Evolutionary conservation across 2,888 invertebrate genomes (phyloP), one percentile per base, ranked within the genome.

Genomic region (Pherbina coryleti): DNA sequence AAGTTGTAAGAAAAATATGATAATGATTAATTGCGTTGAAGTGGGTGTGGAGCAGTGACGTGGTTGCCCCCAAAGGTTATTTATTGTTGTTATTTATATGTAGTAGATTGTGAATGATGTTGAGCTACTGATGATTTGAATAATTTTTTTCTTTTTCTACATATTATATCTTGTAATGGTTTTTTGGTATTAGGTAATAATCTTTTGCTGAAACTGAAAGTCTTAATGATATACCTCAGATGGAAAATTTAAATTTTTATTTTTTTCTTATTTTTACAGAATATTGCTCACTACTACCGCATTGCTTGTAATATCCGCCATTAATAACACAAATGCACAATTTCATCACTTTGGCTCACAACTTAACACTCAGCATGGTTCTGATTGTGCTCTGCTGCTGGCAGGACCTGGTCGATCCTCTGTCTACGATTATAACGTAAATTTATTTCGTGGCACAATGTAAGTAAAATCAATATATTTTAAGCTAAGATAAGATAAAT

Each of bases 341-440:
- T 89, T 86, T 81, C 86, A 87, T 82, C 85, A 86, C 49, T 88
- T 87, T 79, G 86, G 86, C 53, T 84, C 86, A 64, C 86, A 85
- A 17, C 80, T 88, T 57, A 87, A 89, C 72, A 85, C 89, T 67
- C 83, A 86, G 51, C 83, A 86, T 79, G 91, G 91, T 79, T 90
- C 91, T 37, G 95, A 96, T 85, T 96, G 96, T 89, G 96, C 96
- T 8, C 91, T 96, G 64, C 91, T 95, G 84, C 91, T 97, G 81
- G 92, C 93, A 81, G 95, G 95, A 14, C 94, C 94, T 0, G 95
- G 95, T 77, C 92, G 95, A 84, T 94, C 95, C 82, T 95, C 94
- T 78, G 93, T 94, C 19, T 96, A 94, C 85, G 96, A 97, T 90
- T 96, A 96, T 89, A 94, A 94, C 85, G 93, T 95, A 84, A 96